Evolutionary conservation across 2,888 invertebrate genomes (phyloP).

Genomic region (Suillia variegata): DNA sequence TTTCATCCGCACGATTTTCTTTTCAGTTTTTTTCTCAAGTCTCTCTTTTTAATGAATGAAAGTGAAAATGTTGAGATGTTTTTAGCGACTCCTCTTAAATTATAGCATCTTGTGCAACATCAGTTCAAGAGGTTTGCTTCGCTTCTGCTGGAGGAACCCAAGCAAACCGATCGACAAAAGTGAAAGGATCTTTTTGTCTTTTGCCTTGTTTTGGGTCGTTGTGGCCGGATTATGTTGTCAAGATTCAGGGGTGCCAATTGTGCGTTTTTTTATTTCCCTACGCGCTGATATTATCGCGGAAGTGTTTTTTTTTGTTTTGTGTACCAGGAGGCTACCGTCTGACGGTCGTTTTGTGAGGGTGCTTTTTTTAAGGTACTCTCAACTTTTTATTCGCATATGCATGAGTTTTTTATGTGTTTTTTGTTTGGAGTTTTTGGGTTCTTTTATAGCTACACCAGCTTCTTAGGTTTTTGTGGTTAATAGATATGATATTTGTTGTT

Average conservation of each 20-base stretch:
- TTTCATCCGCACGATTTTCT: conserved; percentile 29
- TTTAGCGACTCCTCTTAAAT: conserved; percentile 41
- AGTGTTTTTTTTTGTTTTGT: conserved; percentile 35
- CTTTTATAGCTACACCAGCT: neutral
- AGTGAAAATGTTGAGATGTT: conserved; percentile 38
- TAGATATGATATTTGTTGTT: neutral
- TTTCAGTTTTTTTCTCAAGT: conserved; percentile 18
- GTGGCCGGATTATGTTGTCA: conserved; percentile 16
- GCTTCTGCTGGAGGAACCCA: neutral
- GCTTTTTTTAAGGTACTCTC: conserved; percentile 33
- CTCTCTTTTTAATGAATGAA: conserved; percentile 34
- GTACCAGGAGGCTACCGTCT: neutral
- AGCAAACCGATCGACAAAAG: conserved; percentile 28
- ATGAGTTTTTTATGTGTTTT: conserved; percentile 29
- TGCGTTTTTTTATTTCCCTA: conserved; percentile 17
- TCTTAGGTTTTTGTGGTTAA: neutral
- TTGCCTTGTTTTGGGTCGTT: conserved; percentile 37
- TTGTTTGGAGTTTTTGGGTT: conserved; percentile 1
- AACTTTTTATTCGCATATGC: conserved; percentile 44
- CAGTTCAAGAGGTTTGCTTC: neutral
- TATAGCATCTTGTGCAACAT: conserved; percentile 45
- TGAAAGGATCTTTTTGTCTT: conserved; percentile 41
- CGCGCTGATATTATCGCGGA: conserved; percentile 38
- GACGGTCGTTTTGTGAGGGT: conserved; percentile 29
- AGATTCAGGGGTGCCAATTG: conserved; percentile 23